These are phyloP conservation scores for Littorina saxatilis DNA, from an alignment of 1,140 invertebrate species.

Conservation along the genomic window DNA sequence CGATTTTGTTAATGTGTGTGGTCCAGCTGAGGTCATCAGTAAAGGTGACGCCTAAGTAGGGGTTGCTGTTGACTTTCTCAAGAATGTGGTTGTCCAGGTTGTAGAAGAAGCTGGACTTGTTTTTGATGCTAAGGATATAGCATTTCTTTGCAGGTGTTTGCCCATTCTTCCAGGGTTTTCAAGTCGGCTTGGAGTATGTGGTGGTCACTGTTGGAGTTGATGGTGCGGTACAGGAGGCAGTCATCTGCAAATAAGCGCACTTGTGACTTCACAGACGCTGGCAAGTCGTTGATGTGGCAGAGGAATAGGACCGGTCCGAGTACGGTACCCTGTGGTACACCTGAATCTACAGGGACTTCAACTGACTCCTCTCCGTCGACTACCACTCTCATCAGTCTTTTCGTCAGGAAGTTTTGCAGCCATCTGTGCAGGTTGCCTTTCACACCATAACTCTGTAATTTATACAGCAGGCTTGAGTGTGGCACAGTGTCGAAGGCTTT, in stretches of 20 bases:
- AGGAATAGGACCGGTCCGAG: not conserved
- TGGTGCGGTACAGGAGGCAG: constrained; percentile 33
- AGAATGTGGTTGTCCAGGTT: not conserved
- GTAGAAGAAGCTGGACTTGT: not conserved
- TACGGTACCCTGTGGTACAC: not conserved
- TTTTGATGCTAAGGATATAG: constrained; percentile 33
- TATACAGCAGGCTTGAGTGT: not conserved
- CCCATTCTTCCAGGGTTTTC: constrained; percentile 38
- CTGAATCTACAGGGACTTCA: not conserved
- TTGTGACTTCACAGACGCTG: constrained; percentile 31
- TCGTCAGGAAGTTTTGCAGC: not conserved
- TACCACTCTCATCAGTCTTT: not conserved
- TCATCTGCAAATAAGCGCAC: constrained; percentile 45
- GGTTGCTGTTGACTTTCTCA: not conserved
- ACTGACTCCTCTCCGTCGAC: not conserved
- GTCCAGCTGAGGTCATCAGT: not conserved
- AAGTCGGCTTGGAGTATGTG: constrained; percentile 33
- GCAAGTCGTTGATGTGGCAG: constrained; percentile 45
- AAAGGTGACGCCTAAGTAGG: not conserved
- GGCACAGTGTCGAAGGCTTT: not conserved
- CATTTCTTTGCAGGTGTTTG: constrained; percentile 37
- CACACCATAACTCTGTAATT: not conserved
- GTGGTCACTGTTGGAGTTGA: not conserved
- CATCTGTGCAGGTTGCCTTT: not conserved
- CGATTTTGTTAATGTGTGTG: not conserved